These are phyloP conservation scores for Hermaeophaga mercurialis DNA, from an alignment of 2,888 invertebrate species.

Conservation along the genomic window DNA sequence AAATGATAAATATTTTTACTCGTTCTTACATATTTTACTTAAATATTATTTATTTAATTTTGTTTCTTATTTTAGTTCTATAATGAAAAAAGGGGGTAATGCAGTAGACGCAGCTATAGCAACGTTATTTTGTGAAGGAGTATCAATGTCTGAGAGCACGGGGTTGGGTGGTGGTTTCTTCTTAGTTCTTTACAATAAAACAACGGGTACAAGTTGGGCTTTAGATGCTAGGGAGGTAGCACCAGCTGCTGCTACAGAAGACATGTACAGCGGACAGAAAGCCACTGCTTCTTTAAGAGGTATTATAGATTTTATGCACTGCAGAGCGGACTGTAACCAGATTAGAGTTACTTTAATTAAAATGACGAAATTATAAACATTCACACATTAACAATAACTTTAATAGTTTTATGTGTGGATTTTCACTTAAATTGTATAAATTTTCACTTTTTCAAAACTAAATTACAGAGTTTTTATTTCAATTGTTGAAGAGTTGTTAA, in stretches of 20 bases:
- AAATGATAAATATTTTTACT: neutral
- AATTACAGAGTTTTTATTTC: too few species aligned
- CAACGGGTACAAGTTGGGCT: slow-evolving; percentile 63
- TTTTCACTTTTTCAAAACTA: too few species aligned
- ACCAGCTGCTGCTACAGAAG: slow-evolving; percentile 66
- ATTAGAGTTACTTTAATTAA: too few species aligned
- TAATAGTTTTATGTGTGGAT: too few species aligned
- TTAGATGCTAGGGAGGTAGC: slow-evolving; percentile 81
- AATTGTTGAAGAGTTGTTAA: too few species aligned
- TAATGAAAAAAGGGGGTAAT: slow-evolving; percentile 72
- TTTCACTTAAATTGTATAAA: too few species aligned
- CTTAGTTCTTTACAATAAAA: slow-evolving; percentile 77
- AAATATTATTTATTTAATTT: neutral
- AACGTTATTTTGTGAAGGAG: slow-evolving; percentile 82
- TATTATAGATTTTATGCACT: too few species aligned
- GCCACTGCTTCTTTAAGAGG: slow-evolving; percentile 23
- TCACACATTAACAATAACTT: too few species aligned
- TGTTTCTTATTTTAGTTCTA: slow-evolving; percentile 58
- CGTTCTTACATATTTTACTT: too few species aligned
- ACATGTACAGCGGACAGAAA: slow-evolving; percentile 65
- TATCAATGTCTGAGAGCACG: slow-evolving; percentile 82
- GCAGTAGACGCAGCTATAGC: slow-evolving; percentile 89
- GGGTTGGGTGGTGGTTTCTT: slow-evolving; percentile 90
- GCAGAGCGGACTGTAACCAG: too few species aligned
- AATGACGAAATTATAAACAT: too few species aligned